These are phyloP conservation scores for Actinia equina DNA, from an alignment of 64 coral and sea anemone species.

Conservation along the genomic window DNA sequence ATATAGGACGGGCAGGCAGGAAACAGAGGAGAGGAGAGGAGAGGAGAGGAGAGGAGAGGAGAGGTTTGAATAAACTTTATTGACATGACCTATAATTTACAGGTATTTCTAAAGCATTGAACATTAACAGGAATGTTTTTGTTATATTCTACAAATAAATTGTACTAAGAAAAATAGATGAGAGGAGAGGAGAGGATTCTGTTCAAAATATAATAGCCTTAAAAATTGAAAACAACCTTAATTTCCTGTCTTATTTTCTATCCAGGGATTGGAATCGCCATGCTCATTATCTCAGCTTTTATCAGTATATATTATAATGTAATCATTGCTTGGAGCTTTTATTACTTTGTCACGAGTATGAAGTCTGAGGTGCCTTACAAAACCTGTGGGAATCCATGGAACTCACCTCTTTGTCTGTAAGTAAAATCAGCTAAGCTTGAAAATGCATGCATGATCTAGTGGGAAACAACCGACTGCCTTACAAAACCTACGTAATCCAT, in stretches of 20 bases:
- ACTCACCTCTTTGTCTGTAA: constrained; percentile 1
- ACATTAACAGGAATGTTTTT: too few relatives aligned
- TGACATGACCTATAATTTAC: too few relatives aligned
- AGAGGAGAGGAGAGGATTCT: neutral
- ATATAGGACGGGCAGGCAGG: neutral
- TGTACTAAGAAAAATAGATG: too few relatives aligned
- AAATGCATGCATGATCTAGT: too few relatives aligned
- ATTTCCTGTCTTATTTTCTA: neutral
- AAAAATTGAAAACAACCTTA: too few relatives aligned
- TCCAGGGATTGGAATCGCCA: constrained; percentile 21
- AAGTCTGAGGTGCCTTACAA: neutral
- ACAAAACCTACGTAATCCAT: too few relatives aligned
- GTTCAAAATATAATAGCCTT: too few relatives aligned
- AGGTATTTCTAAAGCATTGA: too few relatives aligned
- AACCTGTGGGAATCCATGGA: constrained; percentile 6
- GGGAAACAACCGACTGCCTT: too few relatives aligned
- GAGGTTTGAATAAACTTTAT: too few relatives aligned
- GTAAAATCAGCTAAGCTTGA: neutral
- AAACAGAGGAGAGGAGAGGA: neutral
- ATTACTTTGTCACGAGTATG: constrained; percentile 2
- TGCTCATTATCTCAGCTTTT: constrained; percentile 5
- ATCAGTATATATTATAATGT: constrained; percentile 16
- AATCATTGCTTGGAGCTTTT: constrained; percentile 24
- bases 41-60: too few relatives aligned
- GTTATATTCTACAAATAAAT: too few relatives aligned